These are phyloP conservation scores for Pungitius pungitius DNA, from an alignment of 2,113 vertebrate genomes.

Conservation along the genomic window DNA sequence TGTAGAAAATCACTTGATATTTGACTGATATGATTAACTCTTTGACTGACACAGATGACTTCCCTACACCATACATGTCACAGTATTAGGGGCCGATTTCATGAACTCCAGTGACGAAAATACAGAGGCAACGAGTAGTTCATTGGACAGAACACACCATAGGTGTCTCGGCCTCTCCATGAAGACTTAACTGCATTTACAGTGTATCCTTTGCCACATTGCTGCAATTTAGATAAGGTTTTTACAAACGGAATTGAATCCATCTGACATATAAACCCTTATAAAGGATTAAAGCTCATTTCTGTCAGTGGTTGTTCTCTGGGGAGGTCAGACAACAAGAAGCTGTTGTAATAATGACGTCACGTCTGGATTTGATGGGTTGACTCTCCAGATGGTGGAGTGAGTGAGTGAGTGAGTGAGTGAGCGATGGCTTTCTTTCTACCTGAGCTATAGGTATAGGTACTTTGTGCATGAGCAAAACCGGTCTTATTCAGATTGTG, in stretches of 20 bases:
- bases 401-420: neutral
- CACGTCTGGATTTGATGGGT: constrained; percentile 25
- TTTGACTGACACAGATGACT: neutral
- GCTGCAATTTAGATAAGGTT: constrained; percentile 1
- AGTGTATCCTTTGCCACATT: neutral
- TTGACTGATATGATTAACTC: neutral
- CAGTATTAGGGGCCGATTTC: neutral
- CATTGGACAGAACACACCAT: no score
- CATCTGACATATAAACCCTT: neutral
- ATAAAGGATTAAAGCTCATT: constrained; percentile 21
- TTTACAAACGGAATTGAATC: constrained; percentile 2
- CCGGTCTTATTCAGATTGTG: neutral
- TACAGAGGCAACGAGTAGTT: no score
- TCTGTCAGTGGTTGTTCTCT: constrained; percentile 9
- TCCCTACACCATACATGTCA: neutral
- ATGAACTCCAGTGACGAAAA: neutral
- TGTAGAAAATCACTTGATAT: neutral
- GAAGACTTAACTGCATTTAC: neutral
- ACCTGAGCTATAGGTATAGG: neutral
- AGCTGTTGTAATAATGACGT: constrained; percentile 42
- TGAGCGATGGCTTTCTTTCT: neutral
- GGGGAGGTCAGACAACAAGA: constrained; percentile 41
- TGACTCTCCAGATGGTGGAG: neutral
- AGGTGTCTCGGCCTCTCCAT: no score
- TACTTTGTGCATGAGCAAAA: neutral